phyloP scores from a whole-genome alignment of 2,797 vertebrate genomes.

The Dermochelys coriacea region DNA sequence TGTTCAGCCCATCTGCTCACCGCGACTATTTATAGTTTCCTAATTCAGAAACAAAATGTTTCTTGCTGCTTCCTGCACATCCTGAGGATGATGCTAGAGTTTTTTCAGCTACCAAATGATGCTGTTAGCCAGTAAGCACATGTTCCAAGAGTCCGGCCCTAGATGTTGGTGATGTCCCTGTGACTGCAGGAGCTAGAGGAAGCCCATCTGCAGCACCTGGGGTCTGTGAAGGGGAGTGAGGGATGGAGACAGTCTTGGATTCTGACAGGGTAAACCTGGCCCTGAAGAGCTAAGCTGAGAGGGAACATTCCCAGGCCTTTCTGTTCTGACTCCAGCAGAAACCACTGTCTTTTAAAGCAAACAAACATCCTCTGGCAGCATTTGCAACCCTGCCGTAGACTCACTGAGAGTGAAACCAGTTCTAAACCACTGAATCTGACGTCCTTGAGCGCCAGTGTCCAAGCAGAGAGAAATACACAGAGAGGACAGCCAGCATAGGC shows the following conservation, averaged over 20 bases:
- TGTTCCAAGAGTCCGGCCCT: not conserved
- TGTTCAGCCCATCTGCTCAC: slow-evolving; percentile 10
- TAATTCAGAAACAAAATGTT: slow-evolving; percentile 26
- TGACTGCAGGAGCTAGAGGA: not conserved
- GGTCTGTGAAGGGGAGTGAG: not conserved
- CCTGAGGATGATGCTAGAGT: not conserved
- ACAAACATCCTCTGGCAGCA: not conserved
- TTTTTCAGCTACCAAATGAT: not conserved
- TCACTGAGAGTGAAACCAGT: not conserved
- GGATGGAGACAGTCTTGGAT: not conserved
- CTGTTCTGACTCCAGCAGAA: not conserved
- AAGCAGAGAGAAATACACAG: not conserved
- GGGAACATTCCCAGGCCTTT: not conserved
- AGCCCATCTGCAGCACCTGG: not conserved
- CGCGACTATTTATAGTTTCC: slow-evolving; percentile 26
- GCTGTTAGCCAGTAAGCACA: not conserved
- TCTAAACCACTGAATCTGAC: not conserved
- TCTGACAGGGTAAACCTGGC: not conserved
- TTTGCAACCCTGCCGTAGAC: not conserved
- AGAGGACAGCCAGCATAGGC: not conserved
- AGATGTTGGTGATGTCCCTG: not conserved
- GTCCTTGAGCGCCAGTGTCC: not conserved
- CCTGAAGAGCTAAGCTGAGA: not conserved
- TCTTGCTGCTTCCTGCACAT: not conserved
- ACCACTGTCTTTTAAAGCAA: not conserved